Evolutionary conservation across 2,113 vertebrate species (phyloP).

Genomic region (Todiramphus chloris): DNA sequence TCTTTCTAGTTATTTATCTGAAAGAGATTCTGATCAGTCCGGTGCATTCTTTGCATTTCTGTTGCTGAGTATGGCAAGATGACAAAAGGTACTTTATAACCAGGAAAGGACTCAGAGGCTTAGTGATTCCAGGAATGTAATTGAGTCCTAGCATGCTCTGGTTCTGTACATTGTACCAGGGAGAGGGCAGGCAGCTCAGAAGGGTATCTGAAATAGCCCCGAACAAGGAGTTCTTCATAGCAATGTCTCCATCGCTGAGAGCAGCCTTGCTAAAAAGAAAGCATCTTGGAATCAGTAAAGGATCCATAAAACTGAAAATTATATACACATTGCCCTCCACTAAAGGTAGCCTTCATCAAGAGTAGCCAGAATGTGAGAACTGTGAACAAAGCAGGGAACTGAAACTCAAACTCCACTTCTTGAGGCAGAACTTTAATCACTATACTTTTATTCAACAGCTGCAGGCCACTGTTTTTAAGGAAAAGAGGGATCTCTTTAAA

Average conservation of each 20-base stretch:
- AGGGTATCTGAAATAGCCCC: not conserved
- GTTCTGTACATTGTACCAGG: not conserved
- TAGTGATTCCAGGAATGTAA: not conserved
- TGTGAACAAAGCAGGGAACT: not conserved
- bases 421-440: not conserved
- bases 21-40: not conserved
- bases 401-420: not conserved
- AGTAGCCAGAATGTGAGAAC: not conserved
- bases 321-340: not conserved
- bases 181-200: not conserved
- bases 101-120: not conserved
- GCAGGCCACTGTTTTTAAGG: not conserved
- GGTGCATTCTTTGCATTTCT: not conserved
- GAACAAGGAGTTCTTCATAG: not conserved
- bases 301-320: not conserved
- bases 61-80: not conserved
- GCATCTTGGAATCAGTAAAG: not conserved
- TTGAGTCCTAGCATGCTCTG: not conserved
- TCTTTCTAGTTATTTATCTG: not conserved
- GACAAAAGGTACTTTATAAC: not conserved
- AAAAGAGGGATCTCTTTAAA: not conserved
- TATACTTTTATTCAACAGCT: not conserved
- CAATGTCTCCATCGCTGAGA: not conserved
- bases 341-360: not conserved
- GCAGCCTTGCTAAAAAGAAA: not conserved